Evolutionary conservation across 2,113 vertebrate species (phyloP), one percentile per base, ranked within the genome.

Genomic region (Chaetura pelagica): DNA sequence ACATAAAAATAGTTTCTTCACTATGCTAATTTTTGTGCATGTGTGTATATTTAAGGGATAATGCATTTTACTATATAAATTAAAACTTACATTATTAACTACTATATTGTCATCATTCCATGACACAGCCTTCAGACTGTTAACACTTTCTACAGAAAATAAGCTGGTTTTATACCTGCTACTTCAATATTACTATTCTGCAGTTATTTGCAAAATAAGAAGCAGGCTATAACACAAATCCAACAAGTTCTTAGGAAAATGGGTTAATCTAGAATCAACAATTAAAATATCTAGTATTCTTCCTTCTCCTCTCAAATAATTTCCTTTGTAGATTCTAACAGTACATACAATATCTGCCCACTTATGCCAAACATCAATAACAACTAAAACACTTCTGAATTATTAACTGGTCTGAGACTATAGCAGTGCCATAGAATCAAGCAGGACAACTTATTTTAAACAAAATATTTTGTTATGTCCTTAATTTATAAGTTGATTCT

Each of bases 331-430:
- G 61, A 93, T 38, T 22, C 24, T 66, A 78, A 34, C n/a, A 59
- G 52, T 62, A 76, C 32, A 49, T 59, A 88, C 21, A 23, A 54
- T 52, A 80, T 57, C 62, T 52, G n/a, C 62, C 62, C 30, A 81
- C 42, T 80, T 92, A 54, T 34, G 9, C 34, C 63, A 78, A 84
- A 46, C 34, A 83, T 77, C 63, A 95, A 18, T 89, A 78, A 81
- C 64, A 90, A 83, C 48, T 59, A 69, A 95, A 91, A 95, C 26
- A 78, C 64, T 85, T 78, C 34, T 95, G 71, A 92, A 95, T 93
- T 95, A 95, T 93, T 97, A 85, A 95, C 90, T 92, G 74, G 64
- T 81, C 63, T 71, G 63, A 90, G 55, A 75, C 38, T 63, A 30
- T 62, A 23, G 30, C 71, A 81, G 57, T 66, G 24, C 29, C 73